Evolutionary conservation across 2,113 vertebrate species (phyloP).

Genomic region (Hoplias malabaricus): DNA sequence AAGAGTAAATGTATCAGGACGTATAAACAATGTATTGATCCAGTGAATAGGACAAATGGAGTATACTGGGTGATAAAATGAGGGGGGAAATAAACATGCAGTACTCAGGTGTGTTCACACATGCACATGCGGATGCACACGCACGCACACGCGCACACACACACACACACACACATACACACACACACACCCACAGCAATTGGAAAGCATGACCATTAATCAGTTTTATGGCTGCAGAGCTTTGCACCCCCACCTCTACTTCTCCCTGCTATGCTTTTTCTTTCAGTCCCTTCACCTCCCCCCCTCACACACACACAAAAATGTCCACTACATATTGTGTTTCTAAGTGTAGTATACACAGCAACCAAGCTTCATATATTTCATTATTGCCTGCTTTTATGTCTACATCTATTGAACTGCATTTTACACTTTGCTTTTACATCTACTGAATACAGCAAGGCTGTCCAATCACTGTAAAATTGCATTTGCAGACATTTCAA

Average conservation of each 20-base stretch:
- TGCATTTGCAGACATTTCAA: too few species aligned
- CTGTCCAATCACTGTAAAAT: not conserved
- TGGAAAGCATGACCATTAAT: conserved; percentile 15
- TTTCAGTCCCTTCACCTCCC: conserved; percentile 8
- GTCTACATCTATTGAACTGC: not conserved
- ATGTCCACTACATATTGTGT: not conserved
- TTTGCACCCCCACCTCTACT: conserved; percentile 5
- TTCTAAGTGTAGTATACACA: not conserved
- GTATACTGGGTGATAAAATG: not conserved
- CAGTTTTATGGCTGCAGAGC: conserved; percentile 26
- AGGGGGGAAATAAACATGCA: not conserved
- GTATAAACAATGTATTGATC: not conserved
- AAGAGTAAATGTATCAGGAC: not conserved
- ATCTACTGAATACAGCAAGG: not conserved
- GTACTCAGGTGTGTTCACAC: not conserved
- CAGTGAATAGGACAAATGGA: not conserved
- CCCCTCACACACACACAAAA: not conserved
- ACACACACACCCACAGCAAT: conserved; percentile 16
- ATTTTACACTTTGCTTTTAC: not conserved
- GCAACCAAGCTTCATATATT: not conserved
- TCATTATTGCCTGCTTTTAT: not conserved
- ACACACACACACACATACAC: conserved; percentile 24
- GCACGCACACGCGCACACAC: not conserved
- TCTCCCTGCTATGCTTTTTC: conserved; percentile 4
- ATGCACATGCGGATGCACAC: not conserved